These are phyloP conservation scores for Apamea crenata DNA, from an alignment of 2,888 invertebrate species.

Conservation along the genomic window DNA sequence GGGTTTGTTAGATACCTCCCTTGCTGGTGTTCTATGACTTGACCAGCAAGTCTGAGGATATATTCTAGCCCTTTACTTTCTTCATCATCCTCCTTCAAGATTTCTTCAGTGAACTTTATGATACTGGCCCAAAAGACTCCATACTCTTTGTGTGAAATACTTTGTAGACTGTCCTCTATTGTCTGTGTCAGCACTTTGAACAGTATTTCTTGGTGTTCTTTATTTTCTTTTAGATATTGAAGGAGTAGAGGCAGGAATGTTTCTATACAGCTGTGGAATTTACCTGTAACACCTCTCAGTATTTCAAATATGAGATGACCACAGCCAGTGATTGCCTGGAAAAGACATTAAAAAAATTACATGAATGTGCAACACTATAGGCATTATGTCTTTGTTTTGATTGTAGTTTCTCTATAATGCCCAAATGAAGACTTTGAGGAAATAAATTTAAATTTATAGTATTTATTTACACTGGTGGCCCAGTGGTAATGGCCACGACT, in stretches of 20 bases:
- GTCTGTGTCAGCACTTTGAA: constrained; percentile 92
- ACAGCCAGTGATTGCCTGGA: constrained; percentile 94
- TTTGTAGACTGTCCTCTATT: constrained; percentile 91
- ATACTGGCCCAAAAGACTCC: constrained; percentile 92
- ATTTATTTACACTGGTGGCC: background rate
- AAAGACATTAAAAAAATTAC: constrained; percentile 64
- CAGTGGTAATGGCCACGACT: too few relatives aligned
- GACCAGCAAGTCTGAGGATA: constrained; percentile 90
- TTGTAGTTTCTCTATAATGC: background rate
- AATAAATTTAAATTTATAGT: background rate
- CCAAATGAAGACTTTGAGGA: background rate
- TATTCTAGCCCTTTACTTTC: constrained; percentile 81
- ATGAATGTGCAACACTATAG: background rate
- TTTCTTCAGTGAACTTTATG: constrained; percentile 80
- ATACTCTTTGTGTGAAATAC: constrained; percentile 92
- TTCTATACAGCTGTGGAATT: constrained; percentile 96
- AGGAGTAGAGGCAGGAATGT: constrained; percentile 93
- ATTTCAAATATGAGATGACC: constrained; percentile 97
- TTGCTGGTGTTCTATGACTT: constrained; percentile 91
- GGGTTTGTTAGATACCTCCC: constrained; percentile 92
- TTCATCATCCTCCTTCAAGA: constrained; percentile 80
- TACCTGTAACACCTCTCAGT: constrained; percentile 94
- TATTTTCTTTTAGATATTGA: constrained; percentile 89
- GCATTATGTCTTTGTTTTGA: background rate
- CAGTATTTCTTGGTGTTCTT: constrained; percentile 88